These are phyloP conservation scores for Oncorhynchus tshawytscha DNA, from an alignment of 2,113 vertebrate species.

Conservation along the genomic window DNA sequence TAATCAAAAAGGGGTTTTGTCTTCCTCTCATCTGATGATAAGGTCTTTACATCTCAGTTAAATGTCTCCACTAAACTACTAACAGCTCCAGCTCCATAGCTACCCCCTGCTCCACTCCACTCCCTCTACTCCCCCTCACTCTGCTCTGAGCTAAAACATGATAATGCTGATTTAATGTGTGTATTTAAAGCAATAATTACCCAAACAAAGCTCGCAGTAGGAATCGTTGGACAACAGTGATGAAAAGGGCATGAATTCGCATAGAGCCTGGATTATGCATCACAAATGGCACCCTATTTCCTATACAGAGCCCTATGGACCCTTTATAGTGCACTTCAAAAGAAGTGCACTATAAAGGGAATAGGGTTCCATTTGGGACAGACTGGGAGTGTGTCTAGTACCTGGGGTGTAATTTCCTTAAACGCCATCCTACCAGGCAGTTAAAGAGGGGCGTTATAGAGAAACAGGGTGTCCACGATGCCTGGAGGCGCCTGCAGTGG, in stretches of 20 bases:
- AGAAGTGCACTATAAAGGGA: too few relatives aligned
- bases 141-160: constrained; percentile 9
- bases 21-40: neutral
- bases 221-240: constrained; percentile 42
- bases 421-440: constrained; percentile 53
- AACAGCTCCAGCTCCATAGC: neutral
- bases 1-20: neutral
- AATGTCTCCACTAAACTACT: constrained; percentile 3
- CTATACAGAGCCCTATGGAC: too few relatives aligned
- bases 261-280: constrained; percentile 29
- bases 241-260: constrained; percentile 57
- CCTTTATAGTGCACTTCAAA: too few relatives aligned
- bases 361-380: too few relatives aligned
- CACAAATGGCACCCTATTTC: too few relatives aligned
- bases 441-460: constrained; percentile 51
- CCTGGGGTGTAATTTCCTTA: constrained; percentile 65
- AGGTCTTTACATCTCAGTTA: neutral
- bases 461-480: constrained; percentile 35
- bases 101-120: neutral
- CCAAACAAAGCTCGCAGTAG: constrained; percentile 42
- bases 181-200: constrained; percentile 51
- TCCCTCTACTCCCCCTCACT: constrained; percentile 4
- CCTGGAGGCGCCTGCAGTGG: constrained; percentile 40
- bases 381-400: constrained; percentile 31
- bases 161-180: constrained; percentile 47